Evolutionary conservation across 2,113 vertebrate species (phyloP).

Genomic region (human (Homo sapiens)): DNA sequence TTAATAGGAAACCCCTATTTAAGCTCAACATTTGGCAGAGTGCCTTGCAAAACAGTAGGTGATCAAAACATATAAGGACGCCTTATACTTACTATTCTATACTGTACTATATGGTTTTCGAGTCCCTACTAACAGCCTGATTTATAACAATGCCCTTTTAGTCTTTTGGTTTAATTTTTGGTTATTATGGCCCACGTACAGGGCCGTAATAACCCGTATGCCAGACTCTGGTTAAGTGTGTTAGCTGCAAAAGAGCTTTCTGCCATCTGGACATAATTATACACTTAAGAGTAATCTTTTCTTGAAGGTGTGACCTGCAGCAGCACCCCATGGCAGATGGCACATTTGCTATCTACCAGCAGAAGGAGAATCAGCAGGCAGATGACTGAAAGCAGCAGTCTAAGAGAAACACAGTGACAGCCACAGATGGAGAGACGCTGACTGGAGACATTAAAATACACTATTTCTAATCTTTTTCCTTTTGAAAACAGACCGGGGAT

Average conservation of each 20-base stretch:
- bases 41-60: neutral
- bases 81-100: neutral
- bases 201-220: neutral
- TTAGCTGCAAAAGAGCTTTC: neutral
- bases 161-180: neutral
- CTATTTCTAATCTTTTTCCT: conserved; percentile 57
- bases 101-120: neutral
- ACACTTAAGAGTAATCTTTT: neutral
- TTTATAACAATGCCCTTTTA: neutral
- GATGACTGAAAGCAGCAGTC: conserved; percentile 67
- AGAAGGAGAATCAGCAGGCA: conserved; percentile 80
- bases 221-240: neutral
- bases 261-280: neutral
- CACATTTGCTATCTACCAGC: conserved; percentile 73
- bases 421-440: conserved; percentile 75
- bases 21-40: conserved; percentile 14
- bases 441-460: conserved; percentile 59
- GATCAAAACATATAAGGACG: neutral
- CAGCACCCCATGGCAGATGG: conserved; percentile 69
- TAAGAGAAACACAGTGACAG: conserved; percentile 68
- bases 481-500: neutral
- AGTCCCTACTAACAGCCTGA: neutral
- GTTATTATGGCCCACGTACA: neutral
- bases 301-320: conserved; percentile 60
- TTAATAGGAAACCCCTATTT: neutral